Conservation (phyloP, 2,113 vertebrate species). For the Oxyura jamaicensis region DNA sequence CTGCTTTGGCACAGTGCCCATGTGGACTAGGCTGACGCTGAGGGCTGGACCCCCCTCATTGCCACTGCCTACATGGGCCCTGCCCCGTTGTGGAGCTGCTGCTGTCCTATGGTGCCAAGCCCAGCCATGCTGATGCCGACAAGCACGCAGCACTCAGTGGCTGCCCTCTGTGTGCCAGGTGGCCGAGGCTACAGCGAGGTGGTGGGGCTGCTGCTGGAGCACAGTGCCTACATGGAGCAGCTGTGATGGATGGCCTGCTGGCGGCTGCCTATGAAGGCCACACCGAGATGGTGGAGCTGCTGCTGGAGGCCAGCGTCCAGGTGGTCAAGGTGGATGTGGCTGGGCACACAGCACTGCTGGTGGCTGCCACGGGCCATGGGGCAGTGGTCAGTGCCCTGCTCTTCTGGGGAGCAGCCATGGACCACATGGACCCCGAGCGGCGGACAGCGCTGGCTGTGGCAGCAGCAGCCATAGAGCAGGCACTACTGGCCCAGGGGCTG, state of each 20-base stretch:
- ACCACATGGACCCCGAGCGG: conserved; percentile 81
- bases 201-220: conserved; percentile 77
- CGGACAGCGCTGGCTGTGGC: conserved; percentile 81
- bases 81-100: conserved; percentile 75
- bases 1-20: conserved; percentile 73
- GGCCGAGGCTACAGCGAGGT: conserved; percentile 72
- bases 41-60: conserved; percentile 81
- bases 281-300: conserved; percentile 78
- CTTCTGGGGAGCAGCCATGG: conserved; percentile 82
- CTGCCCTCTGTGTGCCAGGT: conserved; percentile 79
- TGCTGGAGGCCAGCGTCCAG: conserved; percentile 83
- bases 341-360: conserved; percentile 78
- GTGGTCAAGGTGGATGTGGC: conserved; percentile 73
- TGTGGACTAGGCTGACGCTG: conserved; percentile 75
- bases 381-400: conserved; percentile 76
- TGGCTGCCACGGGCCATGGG: conserved; percentile 81
- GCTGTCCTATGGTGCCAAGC: conserved; percentile 71
- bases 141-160: conserved; percentile 80
- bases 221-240: conserved; percentile 76
- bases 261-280: conserved; percentile 82
- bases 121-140: conserved; percentile 75
- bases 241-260: conserved; percentile 75
- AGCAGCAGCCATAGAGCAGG: conserved; percentile 77
- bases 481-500: conserved; percentile 80
- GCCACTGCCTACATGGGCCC: conserved; percentile 84